Base-by-base conservation (phyloP, 2,888 invertebrate species). In the Drosophila rubida region DNA sequence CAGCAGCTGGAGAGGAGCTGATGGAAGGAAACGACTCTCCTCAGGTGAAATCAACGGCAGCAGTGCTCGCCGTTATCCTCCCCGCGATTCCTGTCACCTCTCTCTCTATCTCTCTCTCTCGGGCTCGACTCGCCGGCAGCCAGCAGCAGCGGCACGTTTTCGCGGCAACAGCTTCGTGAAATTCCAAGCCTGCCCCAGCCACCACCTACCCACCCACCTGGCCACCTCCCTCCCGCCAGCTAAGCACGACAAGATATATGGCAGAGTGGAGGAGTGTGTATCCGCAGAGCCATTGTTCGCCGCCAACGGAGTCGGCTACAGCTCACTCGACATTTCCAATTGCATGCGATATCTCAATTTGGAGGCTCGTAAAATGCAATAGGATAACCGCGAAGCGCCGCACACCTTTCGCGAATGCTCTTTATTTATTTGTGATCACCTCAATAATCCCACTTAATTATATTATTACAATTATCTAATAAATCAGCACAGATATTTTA, bases 271-370 rank as follows among this genome's bases (percentile, higher is more conserved):
- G 22, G 27, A n/a, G 9, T 39, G 54, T 53, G 41, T 64, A 55
- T 74, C 46, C 55, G 53, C 42, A 50, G 41, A 60, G 39, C 82
- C 80, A 89, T 90, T 89, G 90, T 90, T 89, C 78, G 64, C 58
- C 44, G 51, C 69, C 70, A 64, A 57, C 81, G n/a, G n/a, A 64
- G 46, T 55, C 30, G 66, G 59, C 75, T 87, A 88, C 87, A 82
- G 82, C 89, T 87, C 68, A 87, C 54, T 71, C 68, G 68, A 62
- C 73, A 68, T 63, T 67, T 62, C 66, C 58, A 55, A 75, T 69
- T 74, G 78, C 87, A 75, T 79, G 81, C 80, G 84, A 90, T 89
- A 90, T 90, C 89, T 90, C 85, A 90, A 90, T 90, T 90, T 88
- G 73, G 75, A 46, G 50, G 35, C 72, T 78, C 79, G 73, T 71